Percentiles rank a stretch among this genome's conserved stretches.
Evolutionary conservation across 2,888 invertebrate species (phyloP).

Genomic region (Cephus nigrinus): DNA sequence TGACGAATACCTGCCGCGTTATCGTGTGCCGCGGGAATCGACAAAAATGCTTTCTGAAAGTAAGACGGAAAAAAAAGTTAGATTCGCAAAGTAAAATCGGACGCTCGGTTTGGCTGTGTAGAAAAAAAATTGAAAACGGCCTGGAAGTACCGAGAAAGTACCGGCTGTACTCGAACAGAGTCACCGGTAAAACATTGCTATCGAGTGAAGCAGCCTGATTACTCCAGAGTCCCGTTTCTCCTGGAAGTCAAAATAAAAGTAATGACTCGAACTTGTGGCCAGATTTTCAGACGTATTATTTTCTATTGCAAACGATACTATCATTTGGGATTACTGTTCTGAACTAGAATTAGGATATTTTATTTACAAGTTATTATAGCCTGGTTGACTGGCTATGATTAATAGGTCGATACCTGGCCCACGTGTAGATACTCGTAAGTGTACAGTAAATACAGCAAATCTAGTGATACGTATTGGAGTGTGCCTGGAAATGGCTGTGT

Average conservation of each 20-base stretch:
- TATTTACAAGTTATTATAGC: background rate
- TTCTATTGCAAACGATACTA: background rate
- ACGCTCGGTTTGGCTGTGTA: background rate
- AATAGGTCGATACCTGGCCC: background rate
- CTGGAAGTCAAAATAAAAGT: background rate
- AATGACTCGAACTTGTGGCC: background rate
- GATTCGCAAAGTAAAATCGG: too few relatives aligned
- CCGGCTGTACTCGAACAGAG: background rate
- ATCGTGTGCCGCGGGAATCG: too few relatives aligned
- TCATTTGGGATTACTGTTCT: background rate
- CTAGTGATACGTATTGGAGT: fast-evolving
- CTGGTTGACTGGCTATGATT: background rate
- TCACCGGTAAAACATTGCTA: background rate
- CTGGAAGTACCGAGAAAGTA: background rate
- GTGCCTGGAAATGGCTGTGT: background rate
- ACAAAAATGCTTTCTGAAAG: too few relatives aligned
- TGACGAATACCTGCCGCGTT: too few relatives aligned
- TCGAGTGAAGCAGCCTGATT: background rate
- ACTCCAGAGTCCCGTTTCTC: background rate
- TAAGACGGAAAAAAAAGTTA: too few relatives aligned
- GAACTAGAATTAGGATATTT: background rate
- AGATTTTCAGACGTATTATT: too few relatives aligned
- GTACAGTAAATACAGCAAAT: background rate
- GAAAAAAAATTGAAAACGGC: background rate
- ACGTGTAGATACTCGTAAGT: background rate